Conservation (phyloP, 2,888 invertebrate genomes). For the Lasioglossum calceatum region DNA sequence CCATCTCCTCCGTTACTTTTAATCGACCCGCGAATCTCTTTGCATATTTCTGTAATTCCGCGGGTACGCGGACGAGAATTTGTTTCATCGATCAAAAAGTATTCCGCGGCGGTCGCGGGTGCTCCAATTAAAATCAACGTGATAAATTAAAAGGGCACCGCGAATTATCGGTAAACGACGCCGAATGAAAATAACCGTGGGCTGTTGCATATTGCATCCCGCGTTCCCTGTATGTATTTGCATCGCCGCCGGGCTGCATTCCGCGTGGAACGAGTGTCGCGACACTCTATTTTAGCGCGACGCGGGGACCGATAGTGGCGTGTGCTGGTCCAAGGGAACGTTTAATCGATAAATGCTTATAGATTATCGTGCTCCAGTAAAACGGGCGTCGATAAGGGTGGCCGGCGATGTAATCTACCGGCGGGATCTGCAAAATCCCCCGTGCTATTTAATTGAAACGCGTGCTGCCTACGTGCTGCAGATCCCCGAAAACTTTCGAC, state of each 20-base stretch:
- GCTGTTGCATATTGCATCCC: conserved; percentile 41
- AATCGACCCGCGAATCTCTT: background rate
- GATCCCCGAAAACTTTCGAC: background rate
- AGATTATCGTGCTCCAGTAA: conserved; percentile 52
- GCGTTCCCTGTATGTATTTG: conserved; percentile 22
- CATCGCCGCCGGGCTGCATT: conserved; percentile 29
- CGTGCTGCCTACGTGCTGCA: background rate
- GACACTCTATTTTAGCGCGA: conserved; percentile 31
- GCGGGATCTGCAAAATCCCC: conserved; percentile 40
- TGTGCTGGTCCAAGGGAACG: conserved; percentile 27
- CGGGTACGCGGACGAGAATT: too few species aligned
- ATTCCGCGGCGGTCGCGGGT: background rate
- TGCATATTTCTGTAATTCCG: background rate
- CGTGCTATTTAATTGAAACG: conserved; percentile 39
- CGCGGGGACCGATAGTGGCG: background rate
- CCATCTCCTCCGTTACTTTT: too few species aligned
- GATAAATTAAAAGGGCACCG: conserved; percentile 14
- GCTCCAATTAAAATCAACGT: background rate
- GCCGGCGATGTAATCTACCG: conserved; percentile 33
- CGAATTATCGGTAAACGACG: conserved; percentile 33
- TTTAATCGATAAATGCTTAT: conserved; percentile 49
- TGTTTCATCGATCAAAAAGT: background rate
- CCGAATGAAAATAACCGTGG: conserved; percentile 26
- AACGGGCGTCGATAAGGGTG: conserved; percentile 35
- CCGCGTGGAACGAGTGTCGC: conserved; percentile 20